These are phyloP conservation scores for Lordiphosa stackelbergi DNA, from an alignment of 1,140 invertebrate genomes.

Conservation along the genomic window DNA sequence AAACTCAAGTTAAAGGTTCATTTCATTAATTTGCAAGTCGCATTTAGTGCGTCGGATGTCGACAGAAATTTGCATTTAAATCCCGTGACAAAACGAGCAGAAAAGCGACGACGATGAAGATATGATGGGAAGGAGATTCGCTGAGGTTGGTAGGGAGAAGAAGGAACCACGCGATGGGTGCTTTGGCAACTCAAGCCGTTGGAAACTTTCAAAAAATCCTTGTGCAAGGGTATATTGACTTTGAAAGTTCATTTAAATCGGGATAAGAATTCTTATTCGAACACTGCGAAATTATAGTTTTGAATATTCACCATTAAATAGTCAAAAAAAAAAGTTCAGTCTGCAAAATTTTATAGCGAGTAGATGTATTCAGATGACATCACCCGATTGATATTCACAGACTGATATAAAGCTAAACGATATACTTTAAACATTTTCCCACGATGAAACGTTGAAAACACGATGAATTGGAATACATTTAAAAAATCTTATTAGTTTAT, in stretches of 20 bases:
- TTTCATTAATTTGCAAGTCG: constrained; percentile 76
- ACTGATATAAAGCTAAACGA: too few species aligned
- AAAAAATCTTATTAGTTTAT: too few species aligned
- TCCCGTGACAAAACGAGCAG: constrained; percentile 68
- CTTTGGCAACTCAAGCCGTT: constrained; percentile 20
- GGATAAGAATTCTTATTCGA: too few species aligned
- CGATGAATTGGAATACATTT: too few species aligned
- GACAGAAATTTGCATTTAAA: constrained; percentile 74
- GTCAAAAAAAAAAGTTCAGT: too few species aligned
- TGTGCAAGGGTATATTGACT: constrained; percentile 2
- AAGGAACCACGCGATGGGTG: constrained; percentile 14
- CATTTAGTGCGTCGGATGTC: constrained; percentile 72
- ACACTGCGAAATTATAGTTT: too few species aligned
- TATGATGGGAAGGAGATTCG: constrained; percentile 13
- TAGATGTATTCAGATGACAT: too few species aligned
- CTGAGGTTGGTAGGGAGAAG: constrained; percentile 1
- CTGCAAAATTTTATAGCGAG: too few species aligned
- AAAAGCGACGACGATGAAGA: constrained; percentile 45
- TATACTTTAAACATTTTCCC: too few species aligned
- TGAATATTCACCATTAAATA: too few species aligned
- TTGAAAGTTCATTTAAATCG: background rate
- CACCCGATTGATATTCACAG: too few species aligned
- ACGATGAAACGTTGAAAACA: too few species aligned
- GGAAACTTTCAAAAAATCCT: constrained; percentile 5
- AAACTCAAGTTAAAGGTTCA: constrained; percentile 75